phyloP scores from a whole-genome alignment of 2,888 invertebrate species.

The Mechanitis mazaeus region DNA sequence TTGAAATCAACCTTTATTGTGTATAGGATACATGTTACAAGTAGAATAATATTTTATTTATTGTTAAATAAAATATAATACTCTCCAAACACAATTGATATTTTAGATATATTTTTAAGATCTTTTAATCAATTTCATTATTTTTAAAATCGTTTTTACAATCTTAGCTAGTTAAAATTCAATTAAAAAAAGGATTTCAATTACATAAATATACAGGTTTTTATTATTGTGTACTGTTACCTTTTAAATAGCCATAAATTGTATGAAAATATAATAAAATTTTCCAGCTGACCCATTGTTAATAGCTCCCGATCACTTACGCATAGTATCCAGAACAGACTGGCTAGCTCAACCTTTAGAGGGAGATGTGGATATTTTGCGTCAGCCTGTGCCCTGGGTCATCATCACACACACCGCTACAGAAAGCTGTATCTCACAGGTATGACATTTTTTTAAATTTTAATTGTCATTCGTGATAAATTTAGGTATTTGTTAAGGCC shows the following conservation, averaged over 20 bases:
- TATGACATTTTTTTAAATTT: slow-evolving; percentile 30
- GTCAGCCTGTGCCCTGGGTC: slow-evolving; percentile 68
- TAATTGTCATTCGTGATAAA: no score
- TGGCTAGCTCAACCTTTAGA: slow-evolving; percentile 82
- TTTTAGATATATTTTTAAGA: no score
- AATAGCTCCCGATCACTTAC: slow-evolving; percentile 62
- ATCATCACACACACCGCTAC: slow-evolving; percentile 82
- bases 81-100: no score
- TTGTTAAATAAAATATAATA: no score
- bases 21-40: no score
- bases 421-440: slow-evolving; percentile 75
- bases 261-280: neutral
- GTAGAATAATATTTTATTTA: no score
- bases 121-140: no score
- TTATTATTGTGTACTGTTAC: no score
- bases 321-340: slow-evolving; percentile 75
- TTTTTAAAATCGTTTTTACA: no score
- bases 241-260: neutral
- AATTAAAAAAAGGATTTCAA: neutral
- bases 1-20: no score
- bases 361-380: slow-evolving; percentile 45
- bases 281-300: slow-evolving; percentile 54
- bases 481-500: no score
- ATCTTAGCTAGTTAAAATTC: neutral
- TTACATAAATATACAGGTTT: no score